These are phyloP conservation scores for Spodoptera frugiperda DNA, from an alignment of 1,140 invertebrate species.

Conservation along the genomic window DNA sequence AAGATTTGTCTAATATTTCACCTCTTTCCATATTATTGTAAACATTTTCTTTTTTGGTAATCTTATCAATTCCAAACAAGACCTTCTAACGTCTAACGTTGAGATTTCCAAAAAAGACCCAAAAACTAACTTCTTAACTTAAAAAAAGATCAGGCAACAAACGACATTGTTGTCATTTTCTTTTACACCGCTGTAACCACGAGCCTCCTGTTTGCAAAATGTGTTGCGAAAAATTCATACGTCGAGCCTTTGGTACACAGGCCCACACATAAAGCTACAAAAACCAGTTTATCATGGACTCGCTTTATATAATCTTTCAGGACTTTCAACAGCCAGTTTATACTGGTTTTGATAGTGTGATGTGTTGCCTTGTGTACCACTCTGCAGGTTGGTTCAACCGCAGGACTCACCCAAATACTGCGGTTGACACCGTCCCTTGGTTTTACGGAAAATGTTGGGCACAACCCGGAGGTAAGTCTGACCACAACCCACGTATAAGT, in stretches of 20 bases:
- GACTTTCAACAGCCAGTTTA: no score
- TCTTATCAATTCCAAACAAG: no score
- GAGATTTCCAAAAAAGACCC: no score
- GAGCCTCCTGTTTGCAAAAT: slow-evolving; percentile 1
- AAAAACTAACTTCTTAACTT: no score
- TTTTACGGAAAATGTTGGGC: slow-evolving; percentile 4
- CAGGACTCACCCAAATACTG: slow-evolving; percentile 24
- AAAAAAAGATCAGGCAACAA: not conserved
- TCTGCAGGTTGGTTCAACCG: slow-evolving; percentile 1
- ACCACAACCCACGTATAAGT: slow-evolving; percentile 5
- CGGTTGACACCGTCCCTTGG: slow-evolving; percentile 22
- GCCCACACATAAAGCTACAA: no score
- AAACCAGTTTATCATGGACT: no score
- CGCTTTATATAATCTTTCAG: no score
- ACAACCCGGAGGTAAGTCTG: not conserved
- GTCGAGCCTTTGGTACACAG: slow-evolving; percentile 12
- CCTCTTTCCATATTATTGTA: no score
- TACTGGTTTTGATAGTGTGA: no score
- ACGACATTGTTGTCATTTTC: slow-evolving; percentile 4
- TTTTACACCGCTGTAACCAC: slow-evolving; percentile 8
- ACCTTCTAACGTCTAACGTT: no score
- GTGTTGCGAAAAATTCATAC: slow-evolving; percentile 43
- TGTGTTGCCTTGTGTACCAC: not conserved
- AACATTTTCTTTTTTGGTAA: no score
- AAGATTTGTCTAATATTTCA: no score